Evolutionary conservation across 1,140 invertebrate species (phyloP).

Genomic region (Nymphalis io): DNA sequence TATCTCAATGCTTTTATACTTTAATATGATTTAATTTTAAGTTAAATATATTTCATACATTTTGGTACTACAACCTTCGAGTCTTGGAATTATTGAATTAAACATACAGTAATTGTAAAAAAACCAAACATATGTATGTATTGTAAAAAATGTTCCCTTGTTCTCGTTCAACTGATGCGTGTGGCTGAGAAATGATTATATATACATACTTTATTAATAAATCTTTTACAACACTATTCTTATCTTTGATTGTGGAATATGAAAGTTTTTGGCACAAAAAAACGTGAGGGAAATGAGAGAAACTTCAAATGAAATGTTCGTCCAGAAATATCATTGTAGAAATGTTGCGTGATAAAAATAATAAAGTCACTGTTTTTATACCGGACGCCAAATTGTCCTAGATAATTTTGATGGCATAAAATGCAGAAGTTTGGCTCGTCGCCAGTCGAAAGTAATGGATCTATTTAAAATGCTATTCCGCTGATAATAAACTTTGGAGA

Average conservation of each 20-base stretch:
- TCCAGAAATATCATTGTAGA: slow-evolving; percentile 34
- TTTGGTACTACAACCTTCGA: slow-evolving; percentile 70
- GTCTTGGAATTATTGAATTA: slow-evolving; percentile 61
- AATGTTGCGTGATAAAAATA: slow-evolving; percentile 66
- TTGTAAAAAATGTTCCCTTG: slow-evolving; percentile 72
- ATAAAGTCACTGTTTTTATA: slow-evolving; percentile 69
- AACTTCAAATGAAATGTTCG: slow-evolving; percentile 50
- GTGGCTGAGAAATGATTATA: slow-evolving; percentile 75
- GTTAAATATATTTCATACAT: slow-evolving; percentile 55
- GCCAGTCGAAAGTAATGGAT: slow-evolving; percentile 64
- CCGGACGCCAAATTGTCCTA: slow-evolving; percentile 73
- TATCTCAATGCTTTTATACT: slow-evolving; percentile 58
- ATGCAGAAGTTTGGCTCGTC: slow-evolving; percentile 62
- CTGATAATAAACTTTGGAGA: slow-evolving; percentile 43
- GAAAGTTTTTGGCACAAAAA: slow-evolving; percentile 14
- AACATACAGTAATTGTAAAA: slow-evolving; percentile 21
- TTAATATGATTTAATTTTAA: slow-evolving; percentile 67
- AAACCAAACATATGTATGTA: slow-evolving; percentile 63
- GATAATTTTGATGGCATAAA: slow-evolving; percentile 77
- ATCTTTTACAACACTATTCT: slow-evolving; percentile 69
- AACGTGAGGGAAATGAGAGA: slow-evolving; percentile 11
- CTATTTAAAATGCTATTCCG: slow-evolving; percentile 57
- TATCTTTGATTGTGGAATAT: slow-evolving; percentile 40
- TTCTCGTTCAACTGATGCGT: slow-evolving; percentile 74
- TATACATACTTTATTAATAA: slow-evolving; percentile 77